Conservation (phyloP, 2,797 vertebrate species). For the Sebastes oblongus region DNA sequence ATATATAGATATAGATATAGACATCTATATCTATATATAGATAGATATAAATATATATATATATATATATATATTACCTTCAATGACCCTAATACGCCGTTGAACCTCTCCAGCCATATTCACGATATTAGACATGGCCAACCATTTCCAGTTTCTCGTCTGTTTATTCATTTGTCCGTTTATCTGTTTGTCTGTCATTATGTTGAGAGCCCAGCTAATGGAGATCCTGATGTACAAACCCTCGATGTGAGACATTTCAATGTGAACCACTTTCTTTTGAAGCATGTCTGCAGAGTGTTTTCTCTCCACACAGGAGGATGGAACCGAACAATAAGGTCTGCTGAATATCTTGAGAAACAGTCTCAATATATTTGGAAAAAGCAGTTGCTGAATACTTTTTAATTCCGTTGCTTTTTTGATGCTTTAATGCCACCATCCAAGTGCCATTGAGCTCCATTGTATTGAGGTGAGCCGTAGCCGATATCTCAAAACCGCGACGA, state of each 20-base stretch:
- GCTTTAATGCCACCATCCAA: background rate
- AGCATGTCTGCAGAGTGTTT: background rate
- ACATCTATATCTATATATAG: no score
- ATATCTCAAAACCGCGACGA: conserved; percentile 25
- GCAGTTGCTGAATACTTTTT: background rate
- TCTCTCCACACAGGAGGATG: background rate
- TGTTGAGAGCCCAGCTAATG: background rate
- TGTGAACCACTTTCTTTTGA: background rate
- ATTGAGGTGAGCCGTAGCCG: background rate
- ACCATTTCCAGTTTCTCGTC: background rate
- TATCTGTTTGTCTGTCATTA: background rate
- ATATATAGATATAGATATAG: no score
- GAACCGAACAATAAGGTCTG: background rate
- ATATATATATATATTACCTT: no score
- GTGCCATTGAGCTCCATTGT: conserved; percentile 11
- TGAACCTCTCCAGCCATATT: background rate
- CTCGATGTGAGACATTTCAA: background rate
- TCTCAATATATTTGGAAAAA: background rate
- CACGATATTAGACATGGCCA: background rate
- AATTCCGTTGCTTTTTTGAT: background rate
- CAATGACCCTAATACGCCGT: no score
- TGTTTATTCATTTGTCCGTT: background rate
- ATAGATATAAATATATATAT: no score
- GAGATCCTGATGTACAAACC: background rate
- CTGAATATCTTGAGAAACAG: background rate